Percentiles rank a stretch among this genome's conserved stretches.
Evolutionary conservation across 2,113 vertebrate genomes (phyloP).

Genomic region (Ceuthmochares aereus): DNA sequence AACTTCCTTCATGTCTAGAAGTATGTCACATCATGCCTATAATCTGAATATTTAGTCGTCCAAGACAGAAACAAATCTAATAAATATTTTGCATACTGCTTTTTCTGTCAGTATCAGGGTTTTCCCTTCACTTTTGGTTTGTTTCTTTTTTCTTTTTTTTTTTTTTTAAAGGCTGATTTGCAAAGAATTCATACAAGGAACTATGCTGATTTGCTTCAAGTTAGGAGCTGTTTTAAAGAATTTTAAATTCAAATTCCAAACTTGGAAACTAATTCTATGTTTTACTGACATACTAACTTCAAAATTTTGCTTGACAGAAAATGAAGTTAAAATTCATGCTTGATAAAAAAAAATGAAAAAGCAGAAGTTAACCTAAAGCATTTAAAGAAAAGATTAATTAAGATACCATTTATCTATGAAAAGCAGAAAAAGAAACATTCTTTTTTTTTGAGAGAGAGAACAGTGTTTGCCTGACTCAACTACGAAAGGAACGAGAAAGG

Average conservation of each 20-base stretch:
- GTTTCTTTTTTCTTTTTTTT: too few relatives aligned
- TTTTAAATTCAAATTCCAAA: background rate
- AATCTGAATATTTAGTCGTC: background rate
- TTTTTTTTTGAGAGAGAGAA: background rate
- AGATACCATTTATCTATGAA: background rate
- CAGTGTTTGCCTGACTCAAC: background rate
- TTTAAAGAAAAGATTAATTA: background rate
- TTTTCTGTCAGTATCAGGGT: background rate
- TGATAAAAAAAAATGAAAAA: background rate
- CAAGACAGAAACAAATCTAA: background rate
- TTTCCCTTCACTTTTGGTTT: too few relatives aligned
- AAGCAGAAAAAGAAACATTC: background rate
- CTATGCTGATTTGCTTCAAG: background rate
- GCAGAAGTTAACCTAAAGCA: rapidly evolving
- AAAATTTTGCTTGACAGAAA: background rate
- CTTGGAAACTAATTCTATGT: background rate
- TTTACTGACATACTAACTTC: background rate
- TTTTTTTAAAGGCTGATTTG: background rate
- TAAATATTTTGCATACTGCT: background rate
- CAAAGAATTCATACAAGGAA: background rate
- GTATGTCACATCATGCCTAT: background rate
- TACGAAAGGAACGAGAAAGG: background rate
- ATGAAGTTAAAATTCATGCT: background rate
- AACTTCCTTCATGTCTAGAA: background rate
- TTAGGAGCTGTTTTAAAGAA: background rate